Evolutionary conservation across 2,113 vertebrate genomes (phyloP), one percentile per base, ranked within the genome.

Genomic region (Azemiops feae): DNA sequence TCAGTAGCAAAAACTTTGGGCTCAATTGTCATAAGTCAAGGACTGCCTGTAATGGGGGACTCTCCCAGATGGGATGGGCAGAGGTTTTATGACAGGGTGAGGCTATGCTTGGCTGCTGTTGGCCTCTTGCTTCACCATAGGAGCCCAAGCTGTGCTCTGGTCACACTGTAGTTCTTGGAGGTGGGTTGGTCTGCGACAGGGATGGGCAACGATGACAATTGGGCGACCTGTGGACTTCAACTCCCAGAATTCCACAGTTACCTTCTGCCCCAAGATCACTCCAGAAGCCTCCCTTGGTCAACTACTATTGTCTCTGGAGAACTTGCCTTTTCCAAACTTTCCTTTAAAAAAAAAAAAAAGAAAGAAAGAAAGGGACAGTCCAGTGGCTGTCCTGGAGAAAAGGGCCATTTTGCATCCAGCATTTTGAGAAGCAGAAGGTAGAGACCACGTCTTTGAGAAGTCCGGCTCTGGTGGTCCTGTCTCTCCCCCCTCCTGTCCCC

Each of bases 91-190:
- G 25, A 39, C 0, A 14, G 3, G 23, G 1, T 4, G 22, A 34
- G 47, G 23, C 18, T 11, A 0, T 34, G 23, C 57, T 20, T 34
- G 22, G 18, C 6, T 14, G 27, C 60, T 12, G 5, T 43, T 43
- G 43, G 3, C n/a, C 3, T n/a, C 20, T 25, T 25, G 25, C 23
- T 5, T 25, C 6, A 5, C 55, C 30, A 4, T 39, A 23, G 25
- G 25, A n/a, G 0, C 12, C 53, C 39, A 12, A 1, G 2, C 0
- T 5, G 9, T n/a, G 27, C 1, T 14, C 11, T n/a, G 30, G 30
- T 6, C 64, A n/a, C 30, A 0, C 12, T 30, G n/a, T 34, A 1
- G 12, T 16, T 34, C n/a, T 18, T 74, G 64, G 64, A 74, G 64
- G 64, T 2, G 1, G 64, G 30, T 7, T 53, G 53, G n/a, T 5